Evolutionary conservation across 2,888 invertebrate genomes (phyloP).

Genomic region (Drosophila bunnanda): DNA sequence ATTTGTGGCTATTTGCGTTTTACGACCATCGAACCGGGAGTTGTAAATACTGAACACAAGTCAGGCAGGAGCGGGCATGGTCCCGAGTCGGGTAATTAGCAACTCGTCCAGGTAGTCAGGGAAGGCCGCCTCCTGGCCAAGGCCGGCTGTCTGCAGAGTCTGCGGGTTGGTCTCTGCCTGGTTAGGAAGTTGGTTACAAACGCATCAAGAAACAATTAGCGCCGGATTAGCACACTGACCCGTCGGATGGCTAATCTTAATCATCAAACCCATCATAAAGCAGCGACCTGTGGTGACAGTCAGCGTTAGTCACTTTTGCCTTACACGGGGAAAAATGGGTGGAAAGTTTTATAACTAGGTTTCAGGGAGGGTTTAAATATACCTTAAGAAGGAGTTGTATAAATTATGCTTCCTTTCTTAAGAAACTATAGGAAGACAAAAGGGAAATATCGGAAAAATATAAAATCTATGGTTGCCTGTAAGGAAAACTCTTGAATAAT

Average conservation of each 20-base stretch:
- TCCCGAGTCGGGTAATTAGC: constrained; percentile 44
- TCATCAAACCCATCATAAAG: constrained; percentile 25
- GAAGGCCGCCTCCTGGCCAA: constrained; percentile 41
- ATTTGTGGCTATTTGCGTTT: constrained; percentile 31
- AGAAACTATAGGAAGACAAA: background rate
- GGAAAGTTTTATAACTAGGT: background rate
- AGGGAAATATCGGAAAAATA: background rate
- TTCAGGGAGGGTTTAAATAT: background rate
- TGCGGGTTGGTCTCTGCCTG: constrained; percentile 1
- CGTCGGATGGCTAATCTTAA: constrained; percentile 6
- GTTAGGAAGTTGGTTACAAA: constrained; percentile 52
- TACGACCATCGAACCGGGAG: constrained; percentile 52
- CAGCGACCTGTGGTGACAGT: constrained; percentile 21
- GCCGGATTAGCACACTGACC: constrained; percentile 62
- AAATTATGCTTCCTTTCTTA: too few species aligned
- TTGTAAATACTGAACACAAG: constrained; percentile 47
- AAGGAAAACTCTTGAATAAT: background rate
- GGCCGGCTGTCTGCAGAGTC: constrained; percentile 16
- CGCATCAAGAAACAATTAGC: constrained; percentile 77
- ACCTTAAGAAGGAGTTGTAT: background rate
- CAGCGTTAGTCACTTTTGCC: constrained; percentile 24
- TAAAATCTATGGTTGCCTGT: too few species aligned
- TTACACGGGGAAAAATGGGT: constrained; percentile 4
- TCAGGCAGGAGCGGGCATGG: constrained; percentile 51
- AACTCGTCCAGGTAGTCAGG: constrained; percentile 41